Base-by-base conservation (phyloP, 2,113 vertebrate genomes). In the Labeo catla region DNA sequence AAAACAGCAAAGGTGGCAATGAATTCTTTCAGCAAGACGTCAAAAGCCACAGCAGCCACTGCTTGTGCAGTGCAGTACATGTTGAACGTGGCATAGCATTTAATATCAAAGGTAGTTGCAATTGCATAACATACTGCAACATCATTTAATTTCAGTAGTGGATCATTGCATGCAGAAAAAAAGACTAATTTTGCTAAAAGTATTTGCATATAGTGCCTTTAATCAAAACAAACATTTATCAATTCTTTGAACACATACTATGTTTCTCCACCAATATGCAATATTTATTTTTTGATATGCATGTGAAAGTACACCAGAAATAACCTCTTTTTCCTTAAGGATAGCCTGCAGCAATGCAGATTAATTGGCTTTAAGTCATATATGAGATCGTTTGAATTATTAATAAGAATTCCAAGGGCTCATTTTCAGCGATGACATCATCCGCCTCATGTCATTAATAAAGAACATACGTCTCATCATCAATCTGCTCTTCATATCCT, bases 341-440 rank as follows among this genome's bases (percentile, higher is more conserved):
- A 16, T 8, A 43, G 36, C 19, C 68, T 21, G 43, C 4, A 72
- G 68, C 68, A 43, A 43, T 21, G 19, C 70, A n/a, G 19, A 73
- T 45, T 45, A 45, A 72, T 45, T 72, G 39, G 39, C 68, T 72
- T 72, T 72, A 45, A 72, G 68, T 72, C 43, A 50, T 28, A 74
- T 74, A 50, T 50, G 11, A 72, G 39, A 73, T 4, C 8, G 6
- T n/a, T 2, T 73, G 70, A 49, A 23, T 76, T 15, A 49, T 49
- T 23, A 49, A 74, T 74, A 59, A 6, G 19, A 59, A 59, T 59
- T 21, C 7, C 16, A 70, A 72, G 19, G 11, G 5, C 12, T 28
- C 1, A 1, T n/a, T 15, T 28, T 68, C 45, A 70, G 23, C 47
- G 4, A 54, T 73, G 28, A 36, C 49, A 39, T 83, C 11, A 83